Evolutionary conservation across 92 coral and sea anemone genomes (phyloP), one percentile per base, ranked within the genome.

Genomic region (Actinostola sp.): DNA sequence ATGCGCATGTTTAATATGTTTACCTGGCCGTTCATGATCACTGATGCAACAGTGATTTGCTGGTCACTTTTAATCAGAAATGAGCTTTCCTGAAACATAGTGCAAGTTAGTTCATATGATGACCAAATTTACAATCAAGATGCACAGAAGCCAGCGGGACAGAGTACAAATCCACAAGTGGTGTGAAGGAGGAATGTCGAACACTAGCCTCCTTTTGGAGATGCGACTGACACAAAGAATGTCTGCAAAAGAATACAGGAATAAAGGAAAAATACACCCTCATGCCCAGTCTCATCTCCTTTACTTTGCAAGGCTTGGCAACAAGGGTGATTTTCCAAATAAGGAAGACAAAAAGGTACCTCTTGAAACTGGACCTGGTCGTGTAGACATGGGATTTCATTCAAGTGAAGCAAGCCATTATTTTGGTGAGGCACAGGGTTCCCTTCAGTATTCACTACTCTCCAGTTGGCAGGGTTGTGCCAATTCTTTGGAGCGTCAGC

Each of bases 401-500:
- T 78, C 32, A 72, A 30, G 55, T 86, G 87, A 29, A 81, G 52
- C 46, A 81, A 23, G 17, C 63, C 66, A 52, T 51, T 43, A 8
- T 66, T 50, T 16, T 59, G 55, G 8, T 54, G 31, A 6, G 13
- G 16, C 63, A 68, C 60, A 57, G 77, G 66, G 45, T 34, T 39
- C 29, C 70, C 80, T 28, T 59, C 45, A 29, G 1, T 4, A 34
- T 30, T 65, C 0, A 75, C 68, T 42, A 44, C 75, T 55, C 60
- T 51, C 90, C 91, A 86, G 72, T 81, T 81, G 32, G 42, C 36
- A 0, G 84, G 91, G 41, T 86, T 71, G 44, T 54, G 76, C 91
- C 91, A 86, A 44, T 70, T 67, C 63, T 76, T 80, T 20, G 85
- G 52, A 5, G 72, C 56, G 43, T 51, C 69, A 11, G 73, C 74